These are phyloP conservation scores for Monodelphis domestica DNA, from an alignment of 2,797 vertebrate species.

Conservation along the genomic window DNA sequence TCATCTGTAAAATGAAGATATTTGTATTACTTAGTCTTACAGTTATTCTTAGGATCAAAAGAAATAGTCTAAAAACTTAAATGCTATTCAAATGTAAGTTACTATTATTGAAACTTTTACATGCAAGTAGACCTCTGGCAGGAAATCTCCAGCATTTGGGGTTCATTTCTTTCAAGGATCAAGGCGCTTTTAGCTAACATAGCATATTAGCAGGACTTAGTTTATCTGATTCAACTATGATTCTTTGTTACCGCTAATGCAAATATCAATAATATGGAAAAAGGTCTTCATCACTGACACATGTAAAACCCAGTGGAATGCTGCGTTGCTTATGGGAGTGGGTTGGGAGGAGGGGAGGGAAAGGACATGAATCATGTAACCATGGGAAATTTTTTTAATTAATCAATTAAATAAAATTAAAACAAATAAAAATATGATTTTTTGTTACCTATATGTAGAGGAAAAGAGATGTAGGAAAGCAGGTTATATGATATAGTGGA, in stretches of 20 bases:
- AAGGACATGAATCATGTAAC: too few species aligned
- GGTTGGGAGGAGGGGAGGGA: too few species aligned
- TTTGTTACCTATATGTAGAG: not conserved
- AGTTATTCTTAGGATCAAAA: constrained; percentile 13
- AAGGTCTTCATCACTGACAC: too few species aligned
- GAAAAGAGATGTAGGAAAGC: not conserved
- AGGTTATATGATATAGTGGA: not conserved
- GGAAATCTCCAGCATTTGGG: not conserved
- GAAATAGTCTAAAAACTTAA: not conserved
- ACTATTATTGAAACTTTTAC: not conserved
- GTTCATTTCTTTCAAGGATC: not conserved
- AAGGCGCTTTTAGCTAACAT: not conserved
- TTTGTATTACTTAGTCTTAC: not conserved
- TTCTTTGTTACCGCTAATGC: not conserved
- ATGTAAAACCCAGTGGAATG: too few species aligned
- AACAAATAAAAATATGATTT: too few species aligned
- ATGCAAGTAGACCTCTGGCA: not conserved
- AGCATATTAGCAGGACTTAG: not conserved
- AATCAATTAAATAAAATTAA: too few species aligned
- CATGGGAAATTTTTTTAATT: too few species aligned
- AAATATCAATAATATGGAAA: too few species aligned
- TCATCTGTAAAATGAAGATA: not conserved
- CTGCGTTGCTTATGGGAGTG: too few species aligned
- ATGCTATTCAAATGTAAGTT: not conserved
- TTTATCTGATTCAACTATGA: not conserved